A percentile compares a stretch with the other conserved stretches of the same genome.
phyloP scores from a whole-genome alignment of 2,113 vertebrate species.

The Rana temporaria region DNA sequence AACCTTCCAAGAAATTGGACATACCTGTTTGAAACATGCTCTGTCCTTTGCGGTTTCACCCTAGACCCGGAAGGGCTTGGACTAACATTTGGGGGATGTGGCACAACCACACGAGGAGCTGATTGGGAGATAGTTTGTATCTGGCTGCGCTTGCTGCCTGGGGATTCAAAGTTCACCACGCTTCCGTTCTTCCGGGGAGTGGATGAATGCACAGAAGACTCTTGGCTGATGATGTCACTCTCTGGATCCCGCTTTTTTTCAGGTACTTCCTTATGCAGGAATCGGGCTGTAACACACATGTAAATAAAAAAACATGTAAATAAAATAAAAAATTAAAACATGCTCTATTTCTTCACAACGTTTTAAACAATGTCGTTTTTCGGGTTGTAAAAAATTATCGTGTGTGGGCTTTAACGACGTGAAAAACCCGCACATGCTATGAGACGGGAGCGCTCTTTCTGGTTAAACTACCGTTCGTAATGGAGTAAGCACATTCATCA shows the following conservation, averaged over 20 bases:
- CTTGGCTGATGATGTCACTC: conserved; percentile 76
- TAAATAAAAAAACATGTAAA: no score
- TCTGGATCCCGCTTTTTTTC: conserved; percentile 78
- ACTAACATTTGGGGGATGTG: conserved; percentile 58
- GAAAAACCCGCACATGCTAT: no score
- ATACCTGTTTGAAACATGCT: conserved; percentile 78
- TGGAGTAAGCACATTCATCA: no score
- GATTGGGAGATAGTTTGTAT: conserved; percentile 81
- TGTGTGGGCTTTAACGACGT: no score
- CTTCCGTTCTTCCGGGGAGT: conserved; percentile 78
- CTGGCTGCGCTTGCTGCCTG: conserved; percentile 69
- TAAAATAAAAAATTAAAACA: no score
- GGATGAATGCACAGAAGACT: conserved; percentile 72
- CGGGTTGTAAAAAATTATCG: no score
- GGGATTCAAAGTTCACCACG: conserved; percentile 75
- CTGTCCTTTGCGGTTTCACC: conserved; percentile 68
- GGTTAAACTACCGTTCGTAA: no score
- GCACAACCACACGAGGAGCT: conserved; percentile 68
- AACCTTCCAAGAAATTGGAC: not conserved
- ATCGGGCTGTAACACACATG: conserved; percentile 72
- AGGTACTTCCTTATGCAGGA: conserved; percentile 79
- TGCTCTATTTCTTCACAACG: no score
- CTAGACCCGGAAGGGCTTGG: conserved; percentile 69
- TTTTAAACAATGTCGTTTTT: no score
- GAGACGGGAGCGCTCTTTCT: no score